Evolutionary conservation across 2,888 invertebrate genomes (phyloP).

Genomic region (Drosophila rubida): DNA sequence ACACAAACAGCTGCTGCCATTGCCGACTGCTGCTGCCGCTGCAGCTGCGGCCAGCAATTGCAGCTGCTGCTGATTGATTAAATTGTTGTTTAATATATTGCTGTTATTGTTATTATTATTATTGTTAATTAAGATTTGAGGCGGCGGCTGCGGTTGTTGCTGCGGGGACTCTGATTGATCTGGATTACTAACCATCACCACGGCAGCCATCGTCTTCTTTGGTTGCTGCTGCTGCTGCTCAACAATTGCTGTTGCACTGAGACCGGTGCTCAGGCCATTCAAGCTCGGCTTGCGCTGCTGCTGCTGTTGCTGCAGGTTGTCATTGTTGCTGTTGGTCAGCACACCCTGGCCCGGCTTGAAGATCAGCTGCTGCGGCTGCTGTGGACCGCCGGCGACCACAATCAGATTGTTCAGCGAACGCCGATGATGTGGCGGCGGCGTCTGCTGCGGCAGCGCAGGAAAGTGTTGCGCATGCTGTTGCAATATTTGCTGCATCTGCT

Average conservation of each 20-base stretch:
- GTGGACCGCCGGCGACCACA: constrained; percentile 81
- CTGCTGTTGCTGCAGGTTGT: constrained; percentile 53
- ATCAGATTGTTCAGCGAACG: constrained; percentile 84
- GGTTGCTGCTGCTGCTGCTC: constrained; percentile 59
- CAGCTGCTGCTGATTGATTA: constrained; percentile 77
- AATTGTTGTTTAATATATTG: constrained; percentile 76
- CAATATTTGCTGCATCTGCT: constrained; percentile 72
- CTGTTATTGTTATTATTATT: constrained; percentile 65
- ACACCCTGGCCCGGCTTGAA: constrained; percentile 82
- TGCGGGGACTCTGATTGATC: constrained; percentile 54
- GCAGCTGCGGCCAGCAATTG: constrained; percentile 78
- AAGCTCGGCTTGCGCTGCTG: constrained; percentile 66
- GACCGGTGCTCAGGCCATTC: constrained; percentile 48
- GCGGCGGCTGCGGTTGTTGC: constrained; percentile 56
- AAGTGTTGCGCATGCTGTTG: constrained; percentile 77
- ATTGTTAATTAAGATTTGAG: constrained; percentile 72
- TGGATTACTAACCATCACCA: constrained; percentile 83
- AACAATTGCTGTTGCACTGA: constrained; percentile 31
- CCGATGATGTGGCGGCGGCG: constrained; percentile 77
- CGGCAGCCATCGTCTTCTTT: constrained; percentile 82
- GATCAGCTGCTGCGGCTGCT: constrained; percentile 81
- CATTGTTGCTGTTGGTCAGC: constrained; percentile 63
- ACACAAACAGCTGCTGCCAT: constrained; percentile 63
- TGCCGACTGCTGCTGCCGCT: constrained; percentile 61
- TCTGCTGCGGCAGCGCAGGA: constrained; percentile 76